These are phyloP conservation scores for Pseudorectes ferrugineus DNA, from an alignment of 2,113 vertebrate genomes.

Conservation along the genomic window DNA sequence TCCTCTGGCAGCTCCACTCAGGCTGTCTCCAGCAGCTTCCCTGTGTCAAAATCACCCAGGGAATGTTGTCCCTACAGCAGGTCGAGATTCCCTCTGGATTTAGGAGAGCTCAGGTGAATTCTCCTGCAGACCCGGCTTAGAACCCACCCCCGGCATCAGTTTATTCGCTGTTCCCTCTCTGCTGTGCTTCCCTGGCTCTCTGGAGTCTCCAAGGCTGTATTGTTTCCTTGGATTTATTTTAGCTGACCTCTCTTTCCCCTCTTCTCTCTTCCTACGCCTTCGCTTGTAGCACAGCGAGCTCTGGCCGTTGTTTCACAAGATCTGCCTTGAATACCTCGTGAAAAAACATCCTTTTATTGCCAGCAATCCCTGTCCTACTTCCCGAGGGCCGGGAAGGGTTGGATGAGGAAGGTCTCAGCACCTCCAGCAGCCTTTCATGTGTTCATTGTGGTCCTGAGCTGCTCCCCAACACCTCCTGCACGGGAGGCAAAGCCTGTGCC, in stretches of 20 bases:
- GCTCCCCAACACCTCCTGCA: background rate
- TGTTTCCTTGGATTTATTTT: background rate
- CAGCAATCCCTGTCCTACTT: background rate
- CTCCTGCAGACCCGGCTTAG: background rate
- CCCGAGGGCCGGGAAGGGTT: background rate
- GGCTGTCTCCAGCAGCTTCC: background rate
- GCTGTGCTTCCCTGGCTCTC: background rate
- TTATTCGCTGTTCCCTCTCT: background rate
- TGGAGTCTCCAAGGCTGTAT: background rate
- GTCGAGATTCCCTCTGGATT: background rate
- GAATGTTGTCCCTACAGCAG: background rate
- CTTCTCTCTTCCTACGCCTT: background rate
- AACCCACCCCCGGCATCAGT: background rate
- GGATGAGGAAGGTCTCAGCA: background rate
- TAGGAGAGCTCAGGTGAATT: background rate
- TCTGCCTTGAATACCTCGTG: background rate
- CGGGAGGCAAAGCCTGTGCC: background rate
- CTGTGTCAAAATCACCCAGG: background rate
- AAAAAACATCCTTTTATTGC: background rate
- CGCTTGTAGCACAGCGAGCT: background rate
- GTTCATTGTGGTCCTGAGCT: accelerated
- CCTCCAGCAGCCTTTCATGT: background rate
- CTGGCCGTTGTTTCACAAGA: accelerated
- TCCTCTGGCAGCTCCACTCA: background rate
- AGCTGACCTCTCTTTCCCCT: background rate